phyloP scores from a whole-genome alignment of 2,797 vertebrate genomes.

The Leptoclinus maculatus region DNA sequence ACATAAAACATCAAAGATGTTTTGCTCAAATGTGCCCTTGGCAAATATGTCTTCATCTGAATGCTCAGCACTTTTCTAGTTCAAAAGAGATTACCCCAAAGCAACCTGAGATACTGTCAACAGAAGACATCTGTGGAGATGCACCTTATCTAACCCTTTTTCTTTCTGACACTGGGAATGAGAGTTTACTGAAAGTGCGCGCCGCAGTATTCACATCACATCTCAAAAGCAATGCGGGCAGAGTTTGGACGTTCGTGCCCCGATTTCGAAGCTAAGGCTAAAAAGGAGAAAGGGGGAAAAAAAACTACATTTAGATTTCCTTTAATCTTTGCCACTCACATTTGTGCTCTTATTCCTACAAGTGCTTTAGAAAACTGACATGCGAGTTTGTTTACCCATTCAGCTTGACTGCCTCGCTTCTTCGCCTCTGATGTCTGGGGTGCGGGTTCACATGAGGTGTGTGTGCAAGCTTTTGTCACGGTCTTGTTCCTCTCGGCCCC shows the following conservation, averaged over 20 bases:
- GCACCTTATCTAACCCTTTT: conserved; percentile 40
- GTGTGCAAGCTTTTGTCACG: conserved; percentile 35
- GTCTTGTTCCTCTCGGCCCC: conserved; percentile 39
- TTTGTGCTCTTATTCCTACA: conserved; percentile 14
- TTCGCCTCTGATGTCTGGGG: conserved; percentile 26
- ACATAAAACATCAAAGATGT: conserved; percentile 11
- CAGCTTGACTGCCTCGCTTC: conserved; percentile 18
- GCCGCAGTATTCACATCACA: conserved; percentile 22
- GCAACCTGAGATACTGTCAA: conserved; percentile 31
- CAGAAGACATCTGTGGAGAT: conserved; percentile 31
- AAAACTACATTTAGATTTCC: conserved; percentile 12
- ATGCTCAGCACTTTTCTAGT: conserved; percentile 20
- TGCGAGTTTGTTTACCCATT: conserved; percentile 37
- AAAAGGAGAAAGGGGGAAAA: not conserved
- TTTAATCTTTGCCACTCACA: conserved; percentile 48
- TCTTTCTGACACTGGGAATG: conserved; percentile 22
- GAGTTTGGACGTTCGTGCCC: conserved; percentile 31
- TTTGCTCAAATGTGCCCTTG: not conserved
- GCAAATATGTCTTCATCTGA: conserved; percentile 24
- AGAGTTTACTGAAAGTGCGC: conserved; percentile 9
- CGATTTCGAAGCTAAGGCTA: conserved; percentile 5
- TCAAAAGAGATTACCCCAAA: conserved; percentile 22
- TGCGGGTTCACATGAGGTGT: conserved; percentile 46
- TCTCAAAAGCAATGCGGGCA: conserved; percentile 6
- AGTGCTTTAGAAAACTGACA: conserved; percentile 45